Conservation (phyloP, 2,888 invertebrate species). For the Macrostomum cliftonense region DNA sequence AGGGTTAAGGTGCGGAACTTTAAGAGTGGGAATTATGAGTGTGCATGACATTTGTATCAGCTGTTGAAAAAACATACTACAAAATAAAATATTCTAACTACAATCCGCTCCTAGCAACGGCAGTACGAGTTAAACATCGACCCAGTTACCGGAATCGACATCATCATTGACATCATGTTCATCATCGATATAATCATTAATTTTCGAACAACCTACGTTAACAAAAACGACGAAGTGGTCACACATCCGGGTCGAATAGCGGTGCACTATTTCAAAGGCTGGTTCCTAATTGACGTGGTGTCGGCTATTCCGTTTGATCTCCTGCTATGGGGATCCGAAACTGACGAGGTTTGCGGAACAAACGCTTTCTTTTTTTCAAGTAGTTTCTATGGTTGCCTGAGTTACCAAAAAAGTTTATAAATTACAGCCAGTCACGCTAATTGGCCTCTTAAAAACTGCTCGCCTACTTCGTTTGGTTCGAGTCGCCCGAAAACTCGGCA, state of each 20-base stretch:
- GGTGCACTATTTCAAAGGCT: conserved; percentile 88
- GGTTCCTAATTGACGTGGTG: conserved; percentile 95
- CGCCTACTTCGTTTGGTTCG: conserved; percentile 81
- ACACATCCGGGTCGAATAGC: conserved; percentile 92
- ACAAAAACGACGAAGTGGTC: conserved; percentile 87
- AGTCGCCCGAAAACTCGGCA: conserved; percentile 92
- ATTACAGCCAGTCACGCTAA: conserved; percentile 48
- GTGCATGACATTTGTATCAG: too few relatives aligned
- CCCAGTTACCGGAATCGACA: conserved; percentile 46
- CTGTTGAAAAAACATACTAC: too few relatives aligned
- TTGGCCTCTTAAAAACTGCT: conserved; percentile 95
- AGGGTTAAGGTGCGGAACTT: too few relatives aligned
- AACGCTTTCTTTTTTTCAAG: too few relatives aligned
- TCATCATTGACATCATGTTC: conserved; percentile 66
- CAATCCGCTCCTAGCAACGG: too few relatives aligned
- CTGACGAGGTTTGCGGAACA: conserved; percentile 64
- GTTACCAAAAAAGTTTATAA: too few relatives aligned
- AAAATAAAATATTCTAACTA: too few relatives aligned
- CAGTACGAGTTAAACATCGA: too few relatives aligned
- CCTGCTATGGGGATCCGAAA: conserved; percentile 72
- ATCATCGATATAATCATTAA: conserved; percentile 97
- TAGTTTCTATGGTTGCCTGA: too few relatives aligned
- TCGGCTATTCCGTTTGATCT: conserved; percentile 97
- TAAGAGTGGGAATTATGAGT: too few relatives aligned
- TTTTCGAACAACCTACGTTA: conserved; percentile 95